Percentiles rank a stretch among this genome's conserved stretches.
phyloP scores from a whole-genome alignment of 2,888 invertebrate genomes.

The Drosophila longiperda region DNA sequence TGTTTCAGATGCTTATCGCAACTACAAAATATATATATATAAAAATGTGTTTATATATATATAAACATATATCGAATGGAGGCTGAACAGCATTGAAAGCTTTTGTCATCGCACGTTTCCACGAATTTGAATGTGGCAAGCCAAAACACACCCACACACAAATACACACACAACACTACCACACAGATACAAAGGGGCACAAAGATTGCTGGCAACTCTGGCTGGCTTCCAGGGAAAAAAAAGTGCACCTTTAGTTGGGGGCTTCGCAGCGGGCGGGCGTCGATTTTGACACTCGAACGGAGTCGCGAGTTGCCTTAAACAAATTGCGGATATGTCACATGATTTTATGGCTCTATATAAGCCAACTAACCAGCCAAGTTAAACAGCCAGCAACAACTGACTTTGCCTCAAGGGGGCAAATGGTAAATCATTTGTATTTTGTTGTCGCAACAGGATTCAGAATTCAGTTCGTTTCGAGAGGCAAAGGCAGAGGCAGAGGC shows the following conservation, averaged over 20 bases:
- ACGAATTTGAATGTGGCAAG: slow-evolving; percentile 36
- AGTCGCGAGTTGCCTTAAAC: slow-evolving; percentile 62
- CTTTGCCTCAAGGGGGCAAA: slow-evolving; percentile 51
- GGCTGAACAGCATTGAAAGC: slow-evolving; percentile 64
- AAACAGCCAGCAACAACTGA: slow-evolving; percentile 2
- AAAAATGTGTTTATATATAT: neutral
- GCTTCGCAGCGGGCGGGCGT: slow-evolving; percentile 68
- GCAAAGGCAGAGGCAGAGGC: slow-evolving; percentile 50
- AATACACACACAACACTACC: slow-evolving; percentile 29
- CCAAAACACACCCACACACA: neutral
- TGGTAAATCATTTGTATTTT: slow-evolving; percentile 74
- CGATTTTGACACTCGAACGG: slow-evolving; percentile 77
- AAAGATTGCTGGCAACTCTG: slow-evolving; percentile 70
- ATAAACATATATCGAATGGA: slow-evolving; percentile 29
- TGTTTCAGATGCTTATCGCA: slow-evolving; percentile 42
- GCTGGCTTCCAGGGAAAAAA: slow-evolving; percentile 56
- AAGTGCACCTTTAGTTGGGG: slow-evolving; percentile 39
- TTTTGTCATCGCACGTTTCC: slow-evolving; percentile 74
- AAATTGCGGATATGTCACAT: slow-evolving; percentile 82
- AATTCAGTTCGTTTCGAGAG: slow-evolving; percentile 25
- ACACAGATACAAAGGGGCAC: slow-evolving; percentile 34
- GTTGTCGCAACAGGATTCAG: slow-evolving; percentile 70
- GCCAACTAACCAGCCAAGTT: slow-evolving; percentile 12
- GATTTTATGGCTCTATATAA: slow-evolving; percentile 69
- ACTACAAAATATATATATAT: slow-evolving; percentile 32